These are phyloP conservation scores for Andinoacara biseriatus DNA, from an alignment of 2,113 vertebrate species.

Conservation along the genomic window DNA sequence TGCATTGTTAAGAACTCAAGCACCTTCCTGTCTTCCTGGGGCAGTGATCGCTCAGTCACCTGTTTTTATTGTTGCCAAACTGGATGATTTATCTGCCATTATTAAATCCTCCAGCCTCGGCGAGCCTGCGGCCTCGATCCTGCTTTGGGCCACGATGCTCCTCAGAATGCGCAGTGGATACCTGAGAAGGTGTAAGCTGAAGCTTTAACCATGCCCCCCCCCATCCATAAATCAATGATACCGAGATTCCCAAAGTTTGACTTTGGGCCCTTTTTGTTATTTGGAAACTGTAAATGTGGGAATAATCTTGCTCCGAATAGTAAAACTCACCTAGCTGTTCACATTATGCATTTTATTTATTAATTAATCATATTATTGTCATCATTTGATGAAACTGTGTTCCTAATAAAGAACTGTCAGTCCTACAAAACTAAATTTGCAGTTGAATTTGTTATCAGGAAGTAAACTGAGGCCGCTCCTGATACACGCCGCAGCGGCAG, in stretches of 20 bases:
- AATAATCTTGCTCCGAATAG: neutral
- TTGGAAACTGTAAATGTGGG: neutral
- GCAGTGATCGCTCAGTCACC: neutral
- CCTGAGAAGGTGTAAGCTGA: neutral
- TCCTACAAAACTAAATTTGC: neutral
- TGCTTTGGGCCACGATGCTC: neutral
- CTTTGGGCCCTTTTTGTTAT: fast-evolving
- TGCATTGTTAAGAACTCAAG: neutral
- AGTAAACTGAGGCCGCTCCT: too few species aligned
- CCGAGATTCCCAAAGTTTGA: neutral
- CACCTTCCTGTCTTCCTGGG: too few species aligned
- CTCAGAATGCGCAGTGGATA: neutral
- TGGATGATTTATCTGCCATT: neutral
- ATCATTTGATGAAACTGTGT: neutral
- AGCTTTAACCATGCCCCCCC: neutral
- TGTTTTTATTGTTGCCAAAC: neutral
- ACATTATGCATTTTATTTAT: neutral
- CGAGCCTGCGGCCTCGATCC: neutral
- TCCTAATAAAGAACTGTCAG: neutral
- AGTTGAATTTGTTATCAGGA: neutral
- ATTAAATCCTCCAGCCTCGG: neutral
- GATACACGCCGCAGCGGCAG: too few species aligned
- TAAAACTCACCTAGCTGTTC: neutral
- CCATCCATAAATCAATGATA: fast-evolving
- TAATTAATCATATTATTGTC: fast-evolving